Percentiles rank a stretch among this genome's conserved stretches.
Evolutionary conservation across 2,113 vertebrate species (phyloP).

Genomic region (Strigops habroptila): DNA sequence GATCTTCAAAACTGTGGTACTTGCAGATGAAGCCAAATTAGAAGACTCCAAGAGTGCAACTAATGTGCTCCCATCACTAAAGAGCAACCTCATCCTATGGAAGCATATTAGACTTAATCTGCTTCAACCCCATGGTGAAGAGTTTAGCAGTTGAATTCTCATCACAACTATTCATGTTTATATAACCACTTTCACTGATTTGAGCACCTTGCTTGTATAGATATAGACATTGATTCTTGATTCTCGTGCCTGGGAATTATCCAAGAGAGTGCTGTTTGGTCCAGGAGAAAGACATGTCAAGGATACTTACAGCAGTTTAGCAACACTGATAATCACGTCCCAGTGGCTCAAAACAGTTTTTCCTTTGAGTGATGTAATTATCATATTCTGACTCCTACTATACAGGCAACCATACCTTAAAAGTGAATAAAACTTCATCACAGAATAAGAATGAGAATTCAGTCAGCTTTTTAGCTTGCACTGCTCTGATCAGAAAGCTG

Average conservation of each 20-base stretch:
- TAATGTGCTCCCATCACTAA: not conserved
- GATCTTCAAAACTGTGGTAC: not conserved
- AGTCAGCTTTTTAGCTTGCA: not conserved
- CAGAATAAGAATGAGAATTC: not conserved
- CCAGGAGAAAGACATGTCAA: not conserved
- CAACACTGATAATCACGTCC: not conserved
- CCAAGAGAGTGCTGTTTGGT: not conserved
- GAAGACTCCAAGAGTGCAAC: not conserved
- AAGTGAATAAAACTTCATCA: not conserved
- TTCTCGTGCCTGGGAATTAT: not conserved
- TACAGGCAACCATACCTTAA: not conserved
- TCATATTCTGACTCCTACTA: not conserved
- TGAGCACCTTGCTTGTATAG: not conserved
- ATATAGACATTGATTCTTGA: not conserved
- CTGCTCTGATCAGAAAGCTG: not conserved
- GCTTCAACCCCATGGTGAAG: rapidly evolving
- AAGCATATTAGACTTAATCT: not conserved
- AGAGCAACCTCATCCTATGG: not conserved
- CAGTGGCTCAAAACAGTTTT: not conserved
- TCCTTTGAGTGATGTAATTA: not conserved
- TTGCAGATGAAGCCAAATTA: not conserved
- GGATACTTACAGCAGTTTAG: not conserved
- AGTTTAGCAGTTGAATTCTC: not conserved
- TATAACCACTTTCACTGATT: not conserved
- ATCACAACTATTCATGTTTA: not conserved